Evolutionary conservation across 2,888 invertebrate genomes (phyloP).

Genomic region (Cheilosia vernalis): DNA sequence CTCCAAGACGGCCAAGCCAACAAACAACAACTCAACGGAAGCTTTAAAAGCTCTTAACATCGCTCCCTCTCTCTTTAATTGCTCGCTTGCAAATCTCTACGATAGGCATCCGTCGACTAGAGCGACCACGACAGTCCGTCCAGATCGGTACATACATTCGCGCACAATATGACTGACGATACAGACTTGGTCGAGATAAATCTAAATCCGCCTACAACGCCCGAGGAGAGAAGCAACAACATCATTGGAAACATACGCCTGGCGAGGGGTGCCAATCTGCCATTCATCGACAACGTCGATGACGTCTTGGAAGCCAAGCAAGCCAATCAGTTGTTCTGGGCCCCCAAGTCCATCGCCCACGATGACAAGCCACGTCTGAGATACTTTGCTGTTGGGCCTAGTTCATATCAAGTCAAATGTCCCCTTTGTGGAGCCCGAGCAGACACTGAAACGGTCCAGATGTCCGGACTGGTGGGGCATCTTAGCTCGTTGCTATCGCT

Average conservation of each 20-base stretch:
- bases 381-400: conserved; percentile 81
- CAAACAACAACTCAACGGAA: neutral
- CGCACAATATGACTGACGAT: conserved; percentile 76
- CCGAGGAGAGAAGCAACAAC: conserved; percentile 70
- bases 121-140: conserved; percentile 44
- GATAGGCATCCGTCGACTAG: conserved; percentile 7
- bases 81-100: conserved; percentile 22
- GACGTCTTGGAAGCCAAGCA: conserved; percentile 51
- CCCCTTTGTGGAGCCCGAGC: conserved; percentile 79
- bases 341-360: conserved; percentile 59
- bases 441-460: conserved; percentile 79
- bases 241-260: conserved; percentile 66
- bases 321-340: conserved; percentile 46
- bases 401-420: conserved; percentile 79
- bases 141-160: conserved; percentile 49
- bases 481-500: conserved; percentile 79
- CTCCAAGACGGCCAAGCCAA: neutral
- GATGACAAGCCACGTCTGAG: conserved; percentile 79
- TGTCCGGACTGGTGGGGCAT: conserved; percentile 79
- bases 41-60: conserved; percentile 10
- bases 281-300: conserved; percentile 64
- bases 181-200: conserved; percentile 78
- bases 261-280: conserved; percentile 53
- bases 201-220: conserved; percentile 76
- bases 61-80: conserved; percentile 5